Evolutionary conservation across 2,797 vertebrate species (phyloP).

Genomic region (Anabacerthia variegaticeps): DNA sequence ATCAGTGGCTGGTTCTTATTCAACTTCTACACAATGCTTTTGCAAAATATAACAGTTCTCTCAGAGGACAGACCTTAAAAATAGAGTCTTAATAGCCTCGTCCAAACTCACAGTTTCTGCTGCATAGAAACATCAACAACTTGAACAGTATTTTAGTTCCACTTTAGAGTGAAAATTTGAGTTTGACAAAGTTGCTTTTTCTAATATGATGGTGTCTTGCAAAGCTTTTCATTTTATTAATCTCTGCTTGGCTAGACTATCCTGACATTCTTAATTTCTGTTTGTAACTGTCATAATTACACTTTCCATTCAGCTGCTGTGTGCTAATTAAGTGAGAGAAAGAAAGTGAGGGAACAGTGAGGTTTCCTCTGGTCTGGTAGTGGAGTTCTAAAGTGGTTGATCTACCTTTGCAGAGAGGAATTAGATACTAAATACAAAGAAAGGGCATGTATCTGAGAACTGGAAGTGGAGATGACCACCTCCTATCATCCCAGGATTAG

Average conservation of each 20-base stretch:
- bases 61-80: not conserved
- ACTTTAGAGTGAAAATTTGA: not conserved
- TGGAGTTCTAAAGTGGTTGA: not conserved
- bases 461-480: not conserved
- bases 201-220: not conserved
- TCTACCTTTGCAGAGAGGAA: not conserved
- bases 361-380: not conserved
- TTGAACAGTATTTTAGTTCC: not conserved
- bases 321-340: not conserved
- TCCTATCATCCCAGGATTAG: not conserved
- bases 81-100: not conserved
- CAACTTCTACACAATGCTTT: not conserved
- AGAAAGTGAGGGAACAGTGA: not conserved
- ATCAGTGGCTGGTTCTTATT: slow-evolving; percentile 27
- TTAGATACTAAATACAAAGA: not conserved
- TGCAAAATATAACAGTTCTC: not conserved
- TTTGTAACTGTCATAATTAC: not conserved
- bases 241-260: not conserved
- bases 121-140: not conserved
- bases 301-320: not conserved
- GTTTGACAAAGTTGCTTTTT: not conserved
- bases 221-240: not conserved
- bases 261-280: not conserved
- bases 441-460: not conserved
- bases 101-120: not conserved